These are phyloP conservation scores for Pyrgus malvae DNA, from an alignment of 2,888 invertebrate genomes.

Conservation along the genomic window DNA sequence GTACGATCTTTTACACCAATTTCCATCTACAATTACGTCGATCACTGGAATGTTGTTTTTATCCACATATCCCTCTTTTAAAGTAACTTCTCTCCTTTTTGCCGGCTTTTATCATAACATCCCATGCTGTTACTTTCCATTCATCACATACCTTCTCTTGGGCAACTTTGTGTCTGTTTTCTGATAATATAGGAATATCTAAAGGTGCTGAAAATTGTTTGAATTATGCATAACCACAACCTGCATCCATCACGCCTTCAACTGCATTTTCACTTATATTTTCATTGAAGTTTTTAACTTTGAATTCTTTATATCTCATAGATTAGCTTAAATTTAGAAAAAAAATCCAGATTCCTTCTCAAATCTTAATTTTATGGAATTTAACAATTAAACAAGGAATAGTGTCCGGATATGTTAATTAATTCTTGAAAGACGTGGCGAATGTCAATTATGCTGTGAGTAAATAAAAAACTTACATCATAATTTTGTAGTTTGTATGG, in stretches of 20 bases:
- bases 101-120: constrained; percentile 24
- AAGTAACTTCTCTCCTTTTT: constrained; percentile 29
- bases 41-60: constrained; percentile 29
- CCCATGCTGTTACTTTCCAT: constrained; percentile 5
- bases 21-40: constrained; percentile 34
- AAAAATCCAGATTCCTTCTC: too few species aligned
- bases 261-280: constrained; percentile 21
- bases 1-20: constrained; percentile 33
- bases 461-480: too few species aligned
- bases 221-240: not conserved
- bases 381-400: too few species aligned
- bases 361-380: too few species aligned
- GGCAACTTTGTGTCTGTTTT: too few species aligned
- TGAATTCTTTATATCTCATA: too few species aligned
- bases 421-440: too few species aligned
- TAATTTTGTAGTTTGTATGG: too few species aligned
- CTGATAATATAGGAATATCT: not conserved
- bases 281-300: too few species aligned
- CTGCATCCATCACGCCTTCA: not conserved
- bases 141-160: not conserved
- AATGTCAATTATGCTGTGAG: too few species aligned
- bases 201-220: not conserved
- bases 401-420: too few species aligned
- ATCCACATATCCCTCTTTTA: constrained; percentile 23
- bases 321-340: too few species aligned